Conservation (phyloP, 2,797 vertebrate genomes). For the Podargus strigoides region DNA sequence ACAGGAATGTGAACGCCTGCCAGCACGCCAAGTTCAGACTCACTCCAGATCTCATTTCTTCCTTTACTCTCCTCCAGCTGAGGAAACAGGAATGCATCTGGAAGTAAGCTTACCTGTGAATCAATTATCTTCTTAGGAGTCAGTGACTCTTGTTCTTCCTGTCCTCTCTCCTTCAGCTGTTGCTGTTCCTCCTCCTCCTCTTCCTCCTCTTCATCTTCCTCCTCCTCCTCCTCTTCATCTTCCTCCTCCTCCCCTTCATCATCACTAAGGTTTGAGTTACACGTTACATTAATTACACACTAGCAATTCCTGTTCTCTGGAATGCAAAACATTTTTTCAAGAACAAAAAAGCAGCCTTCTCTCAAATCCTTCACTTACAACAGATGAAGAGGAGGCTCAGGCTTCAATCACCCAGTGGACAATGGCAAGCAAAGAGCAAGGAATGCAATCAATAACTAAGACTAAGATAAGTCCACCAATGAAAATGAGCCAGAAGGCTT, state of each 20-base stretch:
- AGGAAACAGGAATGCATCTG: not conserved
- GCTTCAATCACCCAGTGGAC: not conserved
- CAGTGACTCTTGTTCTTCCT: slow-evolving; percentile 58
- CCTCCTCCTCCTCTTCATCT: slow-evolving; percentile 65
- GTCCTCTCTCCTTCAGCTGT: slow-evolving; percentile 60
- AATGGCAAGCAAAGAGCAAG: not conserved
- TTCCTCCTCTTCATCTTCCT: slow-evolving; percentile 64
- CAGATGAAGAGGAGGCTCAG: not conserved
- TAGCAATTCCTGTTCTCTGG: not conserved
- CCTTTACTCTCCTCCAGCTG: not conserved
- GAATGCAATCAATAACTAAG: not conserved
- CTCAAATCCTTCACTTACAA: not conserved
- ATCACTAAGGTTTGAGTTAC: slow-evolving; percentile 73
- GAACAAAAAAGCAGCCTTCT: not conserved
- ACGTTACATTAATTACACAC: not conserved
- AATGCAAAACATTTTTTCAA: not conserved
- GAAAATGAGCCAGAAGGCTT: not conserved
- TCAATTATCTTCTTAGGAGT: slow-evolving; percentile 67
- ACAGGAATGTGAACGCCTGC: not conserved
- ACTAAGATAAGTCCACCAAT: not conserved
- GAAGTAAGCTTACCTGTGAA: slow-evolving; percentile 47
- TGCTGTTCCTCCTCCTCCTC: slow-evolving; percentile 74
- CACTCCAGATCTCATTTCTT: not conserved
- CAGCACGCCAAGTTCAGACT: not conserved
- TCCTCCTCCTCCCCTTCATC: slow-evolving; percentile 84